phyloP scores from a whole-genome alignment of 2,888 invertebrate species.

The Mechanitis mazaeus region DNA sequence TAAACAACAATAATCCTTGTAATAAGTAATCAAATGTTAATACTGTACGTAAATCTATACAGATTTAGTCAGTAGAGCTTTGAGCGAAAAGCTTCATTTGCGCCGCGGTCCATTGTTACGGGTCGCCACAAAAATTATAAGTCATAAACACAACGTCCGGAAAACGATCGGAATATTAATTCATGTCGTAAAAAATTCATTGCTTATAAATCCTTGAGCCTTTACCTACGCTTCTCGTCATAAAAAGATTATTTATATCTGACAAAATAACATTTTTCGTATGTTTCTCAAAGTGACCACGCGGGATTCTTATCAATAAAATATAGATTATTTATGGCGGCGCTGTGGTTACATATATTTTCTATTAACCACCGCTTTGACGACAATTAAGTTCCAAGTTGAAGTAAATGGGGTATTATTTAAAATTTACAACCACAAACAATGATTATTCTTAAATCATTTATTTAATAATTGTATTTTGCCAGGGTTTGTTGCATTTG shows the following conservation, averaged over 20 bases:
- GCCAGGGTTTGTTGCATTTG: too few relatives aligned
- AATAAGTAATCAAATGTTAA: too few relatives aligned
- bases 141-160: conserved; percentile 75
- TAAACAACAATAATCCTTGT: too few relatives aligned
- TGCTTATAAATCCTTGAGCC: conserved; percentile 76
- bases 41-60: too few relatives aligned
- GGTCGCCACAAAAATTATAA: conserved; percentile 74
- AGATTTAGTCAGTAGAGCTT: conserved; percentile 57
- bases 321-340: conserved; percentile 67
- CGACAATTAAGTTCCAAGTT: conserved; percentile 21
- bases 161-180: conserved; percentile 77
- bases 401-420: conserved; percentile 14
- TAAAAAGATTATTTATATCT: conserved; percentile 76
- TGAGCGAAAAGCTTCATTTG: conserved; percentile 51
- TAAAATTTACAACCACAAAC: conserved; percentile 11
- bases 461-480: too few relatives aligned
- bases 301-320: conserved; percentile 65
- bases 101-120: conserved; percentile 47
- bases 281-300: conserved; percentile 68
- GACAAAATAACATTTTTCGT: conserved; percentile 76
- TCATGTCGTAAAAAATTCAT: conserved; percentile 77
- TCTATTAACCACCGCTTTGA: conserved; percentile 26
- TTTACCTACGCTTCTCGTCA: conserved; percentile 76
- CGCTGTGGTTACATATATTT: conserved; percentile 50
- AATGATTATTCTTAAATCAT: too few relatives aligned